Conservation (phyloP, 2,888 invertebrate genomes). For the Ethmia dodecea region DNA sequence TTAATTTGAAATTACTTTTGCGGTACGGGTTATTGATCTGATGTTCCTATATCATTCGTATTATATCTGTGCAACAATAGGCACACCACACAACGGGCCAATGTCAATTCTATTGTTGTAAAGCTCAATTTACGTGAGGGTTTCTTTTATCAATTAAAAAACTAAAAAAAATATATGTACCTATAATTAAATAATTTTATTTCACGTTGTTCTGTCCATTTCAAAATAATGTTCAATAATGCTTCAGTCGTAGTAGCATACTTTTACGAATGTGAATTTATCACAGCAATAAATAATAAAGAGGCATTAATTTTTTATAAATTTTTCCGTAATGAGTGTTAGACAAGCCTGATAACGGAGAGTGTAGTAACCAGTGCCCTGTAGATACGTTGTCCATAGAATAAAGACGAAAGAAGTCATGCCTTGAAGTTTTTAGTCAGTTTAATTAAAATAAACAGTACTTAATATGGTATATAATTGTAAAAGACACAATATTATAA, state of each 20-base stretch:
- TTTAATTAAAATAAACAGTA: conserved; percentile 71
- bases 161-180: conserved; percentile 24
- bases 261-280: conserved; percentile 66
- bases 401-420: conserved; percentile 69
- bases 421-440: conserved; percentile 74
- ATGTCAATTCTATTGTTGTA: conserved; percentile 72
- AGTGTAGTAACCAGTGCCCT: conserved; percentile 74
- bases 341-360: conserved; percentile 62
- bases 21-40: conserved; percentile 74
- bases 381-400: conserved; percentile 73
- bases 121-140: conserved; percentile 71
- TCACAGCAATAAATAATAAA: conserved; percentile 62
- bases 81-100: conserved; percentile 44
- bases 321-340: conserved; percentile 59
- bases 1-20: conserved; percentile 59
- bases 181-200: conserved; percentile 45
- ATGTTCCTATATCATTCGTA: conserved; percentile 71
- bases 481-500: conserved; percentile 51
- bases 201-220: conserved; percentile 64
- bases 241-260: conserved; percentile 56
- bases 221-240: conserved; percentile 49
- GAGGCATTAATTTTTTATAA: conserved; percentile 63
- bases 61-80: conserved; percentile 54
- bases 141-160: conserved; percentile 55
- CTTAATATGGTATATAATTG: conserved; percentile 58